Percentiles rank a stretch among this genome's conserved stretches.
Evolutionary conservation across 1,140 invertebrate genomes (phyloP).

Genomic region (Pseudoatta argentina): DNA sequence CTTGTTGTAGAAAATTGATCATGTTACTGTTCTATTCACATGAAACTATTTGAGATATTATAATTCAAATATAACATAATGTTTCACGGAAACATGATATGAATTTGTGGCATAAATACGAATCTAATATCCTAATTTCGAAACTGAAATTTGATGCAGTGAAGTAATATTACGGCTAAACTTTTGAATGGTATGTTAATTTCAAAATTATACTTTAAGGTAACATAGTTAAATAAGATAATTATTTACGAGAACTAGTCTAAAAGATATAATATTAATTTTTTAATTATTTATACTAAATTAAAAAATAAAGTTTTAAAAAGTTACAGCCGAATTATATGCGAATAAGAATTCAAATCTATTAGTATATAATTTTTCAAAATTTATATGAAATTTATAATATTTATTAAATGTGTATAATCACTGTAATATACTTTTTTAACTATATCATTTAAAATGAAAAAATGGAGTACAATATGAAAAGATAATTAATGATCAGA

Average conservation of each 20-base stretch:
- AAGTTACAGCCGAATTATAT: neutral
- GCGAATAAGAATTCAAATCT: neutral
- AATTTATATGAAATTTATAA: neutral
- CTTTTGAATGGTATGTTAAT: neutral
- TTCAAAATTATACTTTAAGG: conserved; percentile 13
- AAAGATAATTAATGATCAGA: conserved; percentile 34
- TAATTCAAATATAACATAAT: neutral
- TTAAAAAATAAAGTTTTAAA: neutral
- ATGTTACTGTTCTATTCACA: neutral
- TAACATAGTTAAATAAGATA: neutral
- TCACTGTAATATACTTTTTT: neutral
- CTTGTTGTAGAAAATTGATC: conserved; percentile 15
- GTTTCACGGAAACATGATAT: neutral
- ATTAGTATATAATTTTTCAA: neutral
- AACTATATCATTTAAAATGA: neutral
- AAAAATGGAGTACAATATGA: neutral
- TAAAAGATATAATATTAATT: neutral
- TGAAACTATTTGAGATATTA: conserved; percentile 20
- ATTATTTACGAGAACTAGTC: neutral
- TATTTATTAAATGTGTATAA: neutral
- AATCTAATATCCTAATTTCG: conserved; percentile 28
- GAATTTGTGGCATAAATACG: conserved; percentile 10
- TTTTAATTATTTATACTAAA: neutral
- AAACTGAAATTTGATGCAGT: conserved; percentile 29
- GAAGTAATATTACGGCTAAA: conserved; percentile 4